These are phyloP conservation scores for Dolichotis patagonum DNA, from an alignment of 2,113 vertebrate genomes.

Conservation along the genomic window DNA sequence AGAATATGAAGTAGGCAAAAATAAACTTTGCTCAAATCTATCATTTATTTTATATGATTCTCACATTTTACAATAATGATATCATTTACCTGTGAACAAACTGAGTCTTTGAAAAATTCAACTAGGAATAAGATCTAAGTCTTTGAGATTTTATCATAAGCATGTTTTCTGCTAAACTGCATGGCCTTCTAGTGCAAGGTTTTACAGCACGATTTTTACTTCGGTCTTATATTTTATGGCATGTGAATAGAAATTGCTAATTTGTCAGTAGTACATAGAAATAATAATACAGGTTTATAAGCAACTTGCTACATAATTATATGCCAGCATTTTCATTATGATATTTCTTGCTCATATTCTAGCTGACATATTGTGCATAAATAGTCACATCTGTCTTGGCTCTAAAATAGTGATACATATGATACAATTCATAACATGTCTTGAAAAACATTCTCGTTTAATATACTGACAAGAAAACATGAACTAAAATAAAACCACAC, in stretches of 20 bases:
- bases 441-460: conserved; percentile 69
- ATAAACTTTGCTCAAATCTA: neutral
- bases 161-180: neutral
- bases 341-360: conserved; percentile 70
- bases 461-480: conserved; percentile 65
- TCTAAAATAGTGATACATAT: conserved; percentile 60
- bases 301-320: conserved; percentile 53
- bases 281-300: conserved; percentile 54
- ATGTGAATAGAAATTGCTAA: conserved; percentile 25
- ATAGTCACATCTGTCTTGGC: conserved; percentile 77
- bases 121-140: neutral
- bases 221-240: conserved; percentile 33
- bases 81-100: neutral
- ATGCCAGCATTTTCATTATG: conserved; percentile 67
- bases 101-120: neutral
- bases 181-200: neutral
- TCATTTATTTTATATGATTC: conserved; percentile 24
- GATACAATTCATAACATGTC: conserved; percentile 67
- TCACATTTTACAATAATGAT: neutral
- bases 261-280: neutral
- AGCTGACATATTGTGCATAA: conserved; percentile 71
- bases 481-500: conserved; percentile 59
- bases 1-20: neutral
- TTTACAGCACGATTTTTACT: neutral
- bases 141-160: neutral